Evolutionary conservation across 2,113 vertebrate genomes (phyloP), one percentile per base, ranked within the genome.

Genomic region (Phainopepla nitens): DNA sequence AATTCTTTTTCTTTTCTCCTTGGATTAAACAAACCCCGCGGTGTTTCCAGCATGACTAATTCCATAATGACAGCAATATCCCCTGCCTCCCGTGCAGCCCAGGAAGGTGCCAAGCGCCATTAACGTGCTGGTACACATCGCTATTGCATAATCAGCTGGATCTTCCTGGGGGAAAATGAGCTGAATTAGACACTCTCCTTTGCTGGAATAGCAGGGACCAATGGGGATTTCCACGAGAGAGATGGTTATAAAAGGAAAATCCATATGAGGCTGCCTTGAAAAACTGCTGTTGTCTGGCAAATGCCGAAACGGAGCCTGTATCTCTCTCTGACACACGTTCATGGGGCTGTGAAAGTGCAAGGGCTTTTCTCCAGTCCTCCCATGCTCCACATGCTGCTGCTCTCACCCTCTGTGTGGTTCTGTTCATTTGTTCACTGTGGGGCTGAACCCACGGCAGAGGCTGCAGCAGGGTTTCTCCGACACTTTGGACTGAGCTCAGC

Each of bases 31-130:
- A 77, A 94, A 77, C 78, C 87, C 94, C 57, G 81, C 5, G 31
- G 93, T 91, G 87, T 42, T 96, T 85, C 94, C 95, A 95, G 90
- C 35, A 14, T 93, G 90, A 96, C 87, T 95, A 96, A 97, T 94
- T 93, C 94, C 54, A 19, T 96, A 93, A 96, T 85, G 89, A 96
- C 75, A 91, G 90, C 73, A 77, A 92, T 58, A 95, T 91, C 90
- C 94, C 91, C 82, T 70, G 85, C 92, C 95, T 95, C 84, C 96
- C 56, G 56, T 91, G 92, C 87, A 91, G 91, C 71, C 75, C 94
- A 21, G 90, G 92, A 91, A 90, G 90, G 91, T 93, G 95, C 94
- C 93, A 96, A 93, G 85, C 17, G 1, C 93, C 92, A 82, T 94
- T 95, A 95, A 54, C 18, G 25, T 94, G 90, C 94, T 93, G 88